phyloP scores from a whole-genome alignment of 2,888 invertebrate genomes.

The Drosophila atroscutellata region DNA sequence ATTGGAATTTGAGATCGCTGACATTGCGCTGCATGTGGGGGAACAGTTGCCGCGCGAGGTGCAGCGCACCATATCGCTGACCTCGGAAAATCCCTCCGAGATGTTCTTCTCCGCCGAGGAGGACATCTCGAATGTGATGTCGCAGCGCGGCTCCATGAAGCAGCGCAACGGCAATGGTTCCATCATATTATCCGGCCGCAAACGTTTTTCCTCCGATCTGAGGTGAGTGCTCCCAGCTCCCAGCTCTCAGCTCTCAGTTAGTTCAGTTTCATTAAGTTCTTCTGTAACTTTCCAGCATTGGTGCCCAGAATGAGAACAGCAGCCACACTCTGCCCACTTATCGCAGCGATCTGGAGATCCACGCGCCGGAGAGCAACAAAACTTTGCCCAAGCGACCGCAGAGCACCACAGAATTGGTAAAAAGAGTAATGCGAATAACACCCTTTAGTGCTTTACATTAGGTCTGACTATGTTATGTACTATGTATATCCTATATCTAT shows the following conservation, averaged over 20 bases:
- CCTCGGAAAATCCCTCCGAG: conserved; percentile 95
- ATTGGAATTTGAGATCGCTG: conserved; percentile 83
- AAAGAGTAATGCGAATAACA: conserved; percentile 35
- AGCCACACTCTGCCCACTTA: conserved; percentile 86
- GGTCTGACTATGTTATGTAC: conserved; percentile 43
- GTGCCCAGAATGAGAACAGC: conserved; percentile 82
- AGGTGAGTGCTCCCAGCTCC: conserved; percentile 67
- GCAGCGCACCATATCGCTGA: conserved; percentile 93
- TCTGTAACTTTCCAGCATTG: conserved; percentile 71
- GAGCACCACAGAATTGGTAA: conserved; percentile 85
- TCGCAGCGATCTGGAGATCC: conserved; percentile 88
- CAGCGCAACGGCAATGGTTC: conserved; percentile 82
- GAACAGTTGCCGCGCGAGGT: conserved; percentile 84
- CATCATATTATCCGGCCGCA: conserved; percentile 83
- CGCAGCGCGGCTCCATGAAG: conserved; percentile 82
- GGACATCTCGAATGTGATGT: conserved; percentile 87
- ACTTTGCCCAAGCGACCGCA: conserved; percentile 85
- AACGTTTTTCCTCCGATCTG: conserved; percentile 85
- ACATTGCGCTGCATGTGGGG: conserved; percentile 83
- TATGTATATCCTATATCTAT: conserved; percentile 11
- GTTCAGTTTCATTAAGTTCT: neutral
- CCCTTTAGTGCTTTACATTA: conserved; percentile 30
- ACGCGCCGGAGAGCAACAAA: conserved; percentile 86
- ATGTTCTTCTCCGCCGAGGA: conserved; percentile 97
- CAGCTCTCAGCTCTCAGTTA: neutral